Evolutionary conservation across 2,797 vertebrate genomes (phyloP).

Genomic region (Heliangelus exortis): DNA sequence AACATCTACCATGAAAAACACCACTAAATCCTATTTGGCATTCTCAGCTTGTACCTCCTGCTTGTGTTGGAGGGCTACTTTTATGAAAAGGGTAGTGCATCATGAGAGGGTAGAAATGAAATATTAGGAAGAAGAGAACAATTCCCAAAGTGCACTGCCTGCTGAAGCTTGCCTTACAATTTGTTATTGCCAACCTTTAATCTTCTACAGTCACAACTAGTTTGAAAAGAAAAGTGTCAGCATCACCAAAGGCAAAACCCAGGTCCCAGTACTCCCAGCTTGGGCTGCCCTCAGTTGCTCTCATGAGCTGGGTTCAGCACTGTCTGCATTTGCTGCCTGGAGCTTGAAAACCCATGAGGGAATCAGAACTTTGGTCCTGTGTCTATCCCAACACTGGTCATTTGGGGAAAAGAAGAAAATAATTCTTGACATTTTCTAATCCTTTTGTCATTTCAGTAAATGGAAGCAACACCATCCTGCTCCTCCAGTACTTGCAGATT

Average conservation of each 20-base stretch:
- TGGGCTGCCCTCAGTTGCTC: not conserved
- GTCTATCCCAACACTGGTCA: not conserved
- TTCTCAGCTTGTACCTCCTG: not conserved
- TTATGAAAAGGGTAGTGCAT: not conserved
- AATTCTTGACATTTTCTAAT: not conserved
- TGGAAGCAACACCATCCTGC: not conserved
- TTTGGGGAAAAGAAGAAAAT: not conserved
- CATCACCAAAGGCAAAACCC: not conserved
- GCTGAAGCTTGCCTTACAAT: not conserved
- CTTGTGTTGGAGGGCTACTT: not conserved
- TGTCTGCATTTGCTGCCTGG: accelerated
- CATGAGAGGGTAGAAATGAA: not conserved
- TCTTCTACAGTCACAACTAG: not conserved
- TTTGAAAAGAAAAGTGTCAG: not conserved
- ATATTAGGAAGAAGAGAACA: not conserved
- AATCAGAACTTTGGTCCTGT: not conserved
- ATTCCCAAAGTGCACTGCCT: not conserved
- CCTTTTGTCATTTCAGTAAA: not conserved
- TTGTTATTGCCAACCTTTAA: not conserved
- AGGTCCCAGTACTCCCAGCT: not conserved
- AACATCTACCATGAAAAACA: not conserved
- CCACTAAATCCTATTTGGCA: not conserved
- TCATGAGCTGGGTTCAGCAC: not conserved
- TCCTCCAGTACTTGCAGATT: not conserved
- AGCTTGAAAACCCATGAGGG: not conserved